These are phyloP conservation scores for Phoronis australis DNA, from an alignment of 2,888 invertebrate species.

Conservation along the genomic window DNA sequence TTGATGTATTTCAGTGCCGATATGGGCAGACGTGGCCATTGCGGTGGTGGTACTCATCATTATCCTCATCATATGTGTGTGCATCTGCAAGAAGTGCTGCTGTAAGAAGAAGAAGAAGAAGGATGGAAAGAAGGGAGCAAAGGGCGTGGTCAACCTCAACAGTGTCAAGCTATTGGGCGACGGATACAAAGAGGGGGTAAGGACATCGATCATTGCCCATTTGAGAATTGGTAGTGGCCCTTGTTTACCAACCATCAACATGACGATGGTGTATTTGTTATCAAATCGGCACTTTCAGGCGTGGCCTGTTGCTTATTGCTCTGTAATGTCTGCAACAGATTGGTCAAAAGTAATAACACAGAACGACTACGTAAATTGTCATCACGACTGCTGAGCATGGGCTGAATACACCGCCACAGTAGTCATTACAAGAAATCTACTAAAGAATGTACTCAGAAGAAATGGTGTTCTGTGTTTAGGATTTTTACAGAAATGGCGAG, in stretches of 20 bases:
- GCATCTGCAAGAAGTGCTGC: slow-evolving; percentile 49
- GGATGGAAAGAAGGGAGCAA: slow-evolving; percentile 64
- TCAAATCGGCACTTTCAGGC: no score
- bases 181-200: slow-evolving; percentile 96
- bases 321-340: no score
- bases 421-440: no score
- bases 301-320: no score
- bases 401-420: no score
- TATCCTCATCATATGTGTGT: slow-evolving; percentile 38
- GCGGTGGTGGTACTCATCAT: slow-evolving; percentile 42
- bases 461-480: no score
- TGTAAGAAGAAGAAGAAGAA: slow-evolving; percentile 47
- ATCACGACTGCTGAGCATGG: no score
- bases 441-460: no score
- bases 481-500: no score
- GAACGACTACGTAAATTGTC: no score
- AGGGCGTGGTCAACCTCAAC: slow-evolving; percentile 76
- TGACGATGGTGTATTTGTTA: not conserved
- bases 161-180: slow-evolving; percentile 93
- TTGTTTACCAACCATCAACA: not conserved
- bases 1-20: slow-evolving; percentile 47
- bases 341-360: no score
- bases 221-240: not conserved
- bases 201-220: not conserved
- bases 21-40: slow-evolving; percentile 47